phyloP scores from a whole-genome alignment of 2,797 vertebrate genomes.

The Labeo calbasu region DNA sequence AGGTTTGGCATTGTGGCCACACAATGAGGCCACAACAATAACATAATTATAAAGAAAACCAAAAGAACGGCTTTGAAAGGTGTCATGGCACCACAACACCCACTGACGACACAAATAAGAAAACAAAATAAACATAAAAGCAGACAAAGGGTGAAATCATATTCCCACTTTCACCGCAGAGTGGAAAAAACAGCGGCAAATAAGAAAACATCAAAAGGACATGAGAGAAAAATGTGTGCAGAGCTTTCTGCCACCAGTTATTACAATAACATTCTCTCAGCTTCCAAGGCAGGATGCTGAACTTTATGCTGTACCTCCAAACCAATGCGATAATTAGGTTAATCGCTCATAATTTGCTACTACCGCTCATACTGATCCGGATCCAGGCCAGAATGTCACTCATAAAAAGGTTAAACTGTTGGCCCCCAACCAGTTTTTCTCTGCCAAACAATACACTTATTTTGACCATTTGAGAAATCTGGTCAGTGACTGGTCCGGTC shows the following conservation, averaged over 20 bases:
- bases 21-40: neutral
- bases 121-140: slow-evolving; percentile 3
- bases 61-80: slow-evolving; percentile 5
- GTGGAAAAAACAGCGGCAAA: neutral
- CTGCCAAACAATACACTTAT: slow-evolving; percentile 41
- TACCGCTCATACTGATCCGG: neutral
- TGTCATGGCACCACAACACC: slow-evolving; percentile 6
- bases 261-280: neutral
- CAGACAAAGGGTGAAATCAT: slow-evolving; percentile 1
- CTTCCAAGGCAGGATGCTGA: neutral
- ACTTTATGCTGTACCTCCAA: neutral
- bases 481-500: neutral
- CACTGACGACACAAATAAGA: neutral
- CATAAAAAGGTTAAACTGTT: slow-evolving; percentile 40
- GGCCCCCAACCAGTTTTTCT: neutral
- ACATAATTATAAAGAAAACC: slow-evolving; percentile 15
- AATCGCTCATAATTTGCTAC: neutral
- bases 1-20: neutral
- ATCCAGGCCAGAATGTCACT: neutral
- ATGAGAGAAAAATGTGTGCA: neutral
- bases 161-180: neutral
- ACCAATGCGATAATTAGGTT: neutral
- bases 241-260: neutral
- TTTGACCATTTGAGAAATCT: slow-evolving; percentile 27
- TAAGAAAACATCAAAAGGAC: slow-evolving; percentile 3